A percentile compares a stretch with the other conserved stretches of the same genome.
These are phyloP conservation scores for Cerastoderma edule DNA, from an alignment of 2,888 invertebrate genomes.

Conservation along the genomic window DNA sequence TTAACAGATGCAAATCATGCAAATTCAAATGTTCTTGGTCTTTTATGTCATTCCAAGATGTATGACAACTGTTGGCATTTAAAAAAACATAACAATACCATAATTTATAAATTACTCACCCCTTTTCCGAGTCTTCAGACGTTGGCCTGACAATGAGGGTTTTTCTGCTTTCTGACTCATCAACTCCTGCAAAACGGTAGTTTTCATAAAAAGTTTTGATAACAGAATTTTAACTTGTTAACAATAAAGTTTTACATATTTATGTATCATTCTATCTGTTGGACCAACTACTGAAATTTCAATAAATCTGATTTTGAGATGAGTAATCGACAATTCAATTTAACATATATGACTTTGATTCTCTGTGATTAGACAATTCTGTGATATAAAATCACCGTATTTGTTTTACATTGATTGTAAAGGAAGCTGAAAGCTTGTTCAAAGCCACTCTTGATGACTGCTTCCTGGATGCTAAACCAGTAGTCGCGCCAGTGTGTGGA, in stretches of 20 bases:
- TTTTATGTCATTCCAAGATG: too few species aligned
- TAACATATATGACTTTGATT: neutral
- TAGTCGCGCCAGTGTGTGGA: too few species aligned
- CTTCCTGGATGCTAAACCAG: too few species aligned
- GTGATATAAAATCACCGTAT: too few species aligned
- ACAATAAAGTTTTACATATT: neutral
- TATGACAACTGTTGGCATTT: too few species aligned
- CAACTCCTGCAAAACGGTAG: constrained; percentile 86
- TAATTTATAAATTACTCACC: too few species aligned
- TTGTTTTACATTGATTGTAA: too few species aligned
- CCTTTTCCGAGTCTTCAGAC: constrained; percentile 99
- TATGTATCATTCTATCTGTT: neutral
- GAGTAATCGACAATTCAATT: neutral
- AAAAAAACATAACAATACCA: too few species aligned
- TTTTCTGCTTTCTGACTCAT: constrained; percentile 99
- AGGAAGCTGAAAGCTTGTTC: too few species aligned
- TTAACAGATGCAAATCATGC: too few species aligned
- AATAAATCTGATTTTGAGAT: neutral
- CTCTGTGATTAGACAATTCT: neutral
- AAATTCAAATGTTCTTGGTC: too few species aligned
- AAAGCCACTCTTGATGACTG: too few species aligned
- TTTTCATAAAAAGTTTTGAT: neutral
- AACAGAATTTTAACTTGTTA: neutral
- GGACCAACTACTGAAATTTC: neutral
- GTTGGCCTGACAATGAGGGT: constrained; percentile 99